Base-by-base conservation (phyloP, 2,888 invertebrate species). In the Podabrus alpinus region DNA sequence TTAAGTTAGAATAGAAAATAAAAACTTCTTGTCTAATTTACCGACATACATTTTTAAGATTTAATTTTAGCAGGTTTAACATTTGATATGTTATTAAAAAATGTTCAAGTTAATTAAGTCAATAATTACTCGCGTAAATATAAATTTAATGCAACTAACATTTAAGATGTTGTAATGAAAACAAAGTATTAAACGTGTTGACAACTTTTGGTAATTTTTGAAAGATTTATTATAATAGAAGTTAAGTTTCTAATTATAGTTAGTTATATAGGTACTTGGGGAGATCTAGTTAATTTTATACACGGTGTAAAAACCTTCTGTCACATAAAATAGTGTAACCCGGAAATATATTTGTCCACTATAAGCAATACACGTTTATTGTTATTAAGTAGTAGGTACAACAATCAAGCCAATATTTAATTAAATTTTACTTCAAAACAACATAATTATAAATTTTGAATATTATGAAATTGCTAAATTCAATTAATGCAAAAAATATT, bases 191-290 rank as follows among this genome's bases (percentile, higher is more conserved):
- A 45, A n/a, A 45, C 1, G n/a, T 45, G 45, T n/a, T 64, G 62
- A 64, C 62, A 64, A 64, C 62, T 64, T 64, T 64, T 17, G 62
- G 62, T 64, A 13, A 64, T 64, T 64, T 64, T 64, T 19, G 21
- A 21, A 64, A 64, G 62, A 64, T 64, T 64, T 64, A 64, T 64
- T 19, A 64, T 64, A 64, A 64, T 64, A 64, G 62, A 64, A n/a
- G n/a, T 45, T n/a, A 45, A 45, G 62, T 19, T n/a, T 64, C 62
- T 21, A 64, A 64, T 64, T 64, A 64, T 64, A 64, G 62, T 21
- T 45, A 45, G 45, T 45, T 45, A 45, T 45, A 45, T 45, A 45
- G 45, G 45, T 45, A 64, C 62, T 64, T 64, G 62, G 62, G 62
- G 19, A 64, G n/a, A 64, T 64, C 19, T 21, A 64, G 13, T 64